Evolutionary conservation across 2,888 invertebrate genomes (phyloP), one percentile per base, ranked within the genome.

Genomic region (Epinotia demarniana): DNA sequence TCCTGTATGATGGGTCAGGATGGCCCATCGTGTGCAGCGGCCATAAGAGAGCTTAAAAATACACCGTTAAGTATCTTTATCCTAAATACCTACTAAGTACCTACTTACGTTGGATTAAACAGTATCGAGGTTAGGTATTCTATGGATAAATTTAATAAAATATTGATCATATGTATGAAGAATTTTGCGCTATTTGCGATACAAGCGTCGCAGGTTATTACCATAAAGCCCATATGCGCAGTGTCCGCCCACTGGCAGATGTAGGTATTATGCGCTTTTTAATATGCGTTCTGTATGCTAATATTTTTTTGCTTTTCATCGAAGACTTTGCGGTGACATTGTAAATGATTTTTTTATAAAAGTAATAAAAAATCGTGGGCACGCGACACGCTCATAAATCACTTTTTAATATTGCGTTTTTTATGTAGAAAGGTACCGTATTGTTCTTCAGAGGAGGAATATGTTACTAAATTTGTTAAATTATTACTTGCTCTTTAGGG

Each of bases 201-300:
- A 75, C 73, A 62, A 66, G 66, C 61, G 74, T 75, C 80, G 78
- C 77, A 66, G 46, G 46, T 67, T 66, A 92, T 92, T 92, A 86
- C 86, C 93, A 93, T 92, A 92, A 89, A 91, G 87, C 81, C 80
- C 79, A 80, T 87, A 90, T 89, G 86, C 84, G 86, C 90, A 69
- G 76, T 78, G 80, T 83, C 86, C 92, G 92, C 91, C 91, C 89
- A 90, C 85, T 78, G 88, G 84, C 92, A 92, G 89, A 91, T 91
- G 91, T 84, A 86, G 80, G 81, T 83, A 84, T 84, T 82, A 82
- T 81, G 78, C 77, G 81, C 80, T 80, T 81, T 85, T 83, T 87
- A 85, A 86, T 89, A 89, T 86, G 83, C 81, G 80, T 86, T 86
- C 84, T 81, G 82, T 91, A 92, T 93, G 92, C 88, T 87, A 92